phyloP scores from a whole-genome alignment of 2,888 invertebrate species.

The Sarcophaga variegata region DNA sequence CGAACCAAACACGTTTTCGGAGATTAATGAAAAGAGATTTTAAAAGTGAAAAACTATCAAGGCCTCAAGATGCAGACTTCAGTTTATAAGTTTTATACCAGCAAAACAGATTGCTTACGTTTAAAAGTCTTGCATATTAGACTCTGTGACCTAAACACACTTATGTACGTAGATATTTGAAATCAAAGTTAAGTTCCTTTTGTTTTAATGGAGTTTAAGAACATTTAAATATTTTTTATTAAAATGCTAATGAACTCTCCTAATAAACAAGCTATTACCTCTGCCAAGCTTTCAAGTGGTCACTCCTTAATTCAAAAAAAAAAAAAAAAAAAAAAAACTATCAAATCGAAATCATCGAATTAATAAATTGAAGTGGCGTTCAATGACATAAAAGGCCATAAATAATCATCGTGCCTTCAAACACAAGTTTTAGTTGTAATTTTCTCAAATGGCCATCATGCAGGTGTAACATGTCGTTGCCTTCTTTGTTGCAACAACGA shows the following conservation, averaged over 20 bases:
- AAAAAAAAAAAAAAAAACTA: not conserved
- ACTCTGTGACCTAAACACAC: no score
- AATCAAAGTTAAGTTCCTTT: no score
- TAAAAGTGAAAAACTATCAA: no score
- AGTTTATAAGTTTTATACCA: no score
- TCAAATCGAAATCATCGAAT: not conserved
- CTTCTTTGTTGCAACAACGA: constrained; percentile 29
- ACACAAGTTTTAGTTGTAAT: constrained; percentile 8
- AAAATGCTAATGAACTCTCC: not conserved
- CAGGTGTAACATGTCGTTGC: constrained; percentile 61
- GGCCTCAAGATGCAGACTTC: no score
- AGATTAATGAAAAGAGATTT: no score
- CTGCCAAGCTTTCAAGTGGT: not conserved
- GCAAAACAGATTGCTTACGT: no score
- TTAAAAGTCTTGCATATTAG: no score
- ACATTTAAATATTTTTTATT: no score
- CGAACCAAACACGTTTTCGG: no score
- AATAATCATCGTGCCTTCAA: not conserved
- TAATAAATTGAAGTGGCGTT: constrained; percentile 35
- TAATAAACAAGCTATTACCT: not conserved
- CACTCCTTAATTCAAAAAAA: not conserved
- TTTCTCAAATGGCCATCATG: constrained; percentile 25
- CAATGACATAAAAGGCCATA: constrained; percentile 34
- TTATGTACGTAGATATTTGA: no score
- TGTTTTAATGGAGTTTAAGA: no score